These are phyloP conservation scores for Drosophila gunungcola DNA, from an alignment of 1,140 invertebrate species.

Conservation along the genomic window DNA sequence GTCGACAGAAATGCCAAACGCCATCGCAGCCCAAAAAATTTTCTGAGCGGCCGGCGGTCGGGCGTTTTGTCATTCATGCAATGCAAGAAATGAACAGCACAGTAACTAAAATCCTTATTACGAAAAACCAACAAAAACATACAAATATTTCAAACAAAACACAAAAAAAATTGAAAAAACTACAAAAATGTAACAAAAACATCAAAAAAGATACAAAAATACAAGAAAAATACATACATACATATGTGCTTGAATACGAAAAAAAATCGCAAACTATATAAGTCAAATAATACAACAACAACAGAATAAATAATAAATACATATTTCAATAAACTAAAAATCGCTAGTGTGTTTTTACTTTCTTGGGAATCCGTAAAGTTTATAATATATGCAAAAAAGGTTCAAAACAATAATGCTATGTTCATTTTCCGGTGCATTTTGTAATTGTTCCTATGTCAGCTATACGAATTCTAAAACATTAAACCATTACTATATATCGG, in stretches of 20 bases:
- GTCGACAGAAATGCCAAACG: conserved; percentile 42
- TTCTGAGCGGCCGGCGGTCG: conserved; percentile 24
- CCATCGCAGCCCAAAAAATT: conserved; percentile 35
- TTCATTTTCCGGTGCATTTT: no score
- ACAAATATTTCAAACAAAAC: conserved; percentile 68
- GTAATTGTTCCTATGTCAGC: no score
- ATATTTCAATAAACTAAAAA: conserved; percentile 80
- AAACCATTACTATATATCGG: no score
- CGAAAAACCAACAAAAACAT: conserved; percentile 55
- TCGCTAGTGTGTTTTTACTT: background rate
- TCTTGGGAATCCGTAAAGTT: no score
- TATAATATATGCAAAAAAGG: no score
- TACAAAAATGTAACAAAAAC: conserved; percentile 60
- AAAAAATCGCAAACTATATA: conserved; percentile 80
- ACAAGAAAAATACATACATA: conserved; percentile 62
- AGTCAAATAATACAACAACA: conserved; percentile 76
- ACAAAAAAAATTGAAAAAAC: conserved; percentile 67
- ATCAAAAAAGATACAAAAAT: conserved; percentile 64
- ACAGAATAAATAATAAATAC: conserved; percentile 73
- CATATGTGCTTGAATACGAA: conserved; percentile 83
- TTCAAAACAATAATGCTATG: no score
- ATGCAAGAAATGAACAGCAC: conserved; percentile 77
- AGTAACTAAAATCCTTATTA: conserved; percentile 63
- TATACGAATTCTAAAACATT: no score
- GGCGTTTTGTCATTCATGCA: conserved; percentile 63